Evolutionary conservation across 2,797 vertebrate species (phyloP).

Genomic region (Phrynocephalus vlangalii): DNA sequence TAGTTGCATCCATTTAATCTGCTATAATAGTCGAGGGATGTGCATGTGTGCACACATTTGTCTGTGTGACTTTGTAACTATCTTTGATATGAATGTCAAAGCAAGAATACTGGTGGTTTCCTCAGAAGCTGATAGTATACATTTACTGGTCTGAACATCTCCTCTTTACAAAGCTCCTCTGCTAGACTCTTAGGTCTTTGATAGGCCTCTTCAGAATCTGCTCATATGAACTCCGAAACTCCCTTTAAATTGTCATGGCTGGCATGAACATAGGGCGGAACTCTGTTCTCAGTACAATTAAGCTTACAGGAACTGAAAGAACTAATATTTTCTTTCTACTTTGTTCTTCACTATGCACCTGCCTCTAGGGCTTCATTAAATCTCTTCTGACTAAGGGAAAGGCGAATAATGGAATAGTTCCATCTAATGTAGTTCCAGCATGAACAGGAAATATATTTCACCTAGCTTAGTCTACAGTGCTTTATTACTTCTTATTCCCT

Average conservation of each 20-base stretch:
- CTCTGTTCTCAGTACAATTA: background rate
- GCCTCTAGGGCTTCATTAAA: constrained; percentile 50
- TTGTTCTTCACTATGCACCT: background rate
- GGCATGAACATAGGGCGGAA: background rate
- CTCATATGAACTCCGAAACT: no score
- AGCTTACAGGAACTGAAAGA: constrained; percentile 33
- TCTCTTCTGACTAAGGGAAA: constrained; percentile 42
- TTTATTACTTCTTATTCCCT: constrained; percentile 18
- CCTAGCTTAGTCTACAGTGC: background rate
- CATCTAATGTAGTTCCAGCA: constrained; percentile 32
- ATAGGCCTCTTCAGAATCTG: background rate
- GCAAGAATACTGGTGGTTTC: background rate
- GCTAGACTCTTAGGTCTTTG: background rate
- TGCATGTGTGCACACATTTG: no score
- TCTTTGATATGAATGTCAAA: background rate
- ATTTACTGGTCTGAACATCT: background rate
- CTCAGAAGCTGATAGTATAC: background rate
- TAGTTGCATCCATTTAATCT: background rate
- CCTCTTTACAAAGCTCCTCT: no score
- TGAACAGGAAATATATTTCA: constrained; percentile 4
- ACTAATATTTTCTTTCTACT: constrained; percentile 43
- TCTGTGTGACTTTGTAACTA: no score
- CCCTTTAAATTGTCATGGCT: background rate
- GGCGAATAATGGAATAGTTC: constrained; percentile 29
- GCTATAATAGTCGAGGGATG: no score